Percentiles rank a stretch among this genome's conserved stretches.
phyloP scores from a whole-genome alignment of 2,888 invertebrate genomes.

The Hypena proboscidalis region DNA sequence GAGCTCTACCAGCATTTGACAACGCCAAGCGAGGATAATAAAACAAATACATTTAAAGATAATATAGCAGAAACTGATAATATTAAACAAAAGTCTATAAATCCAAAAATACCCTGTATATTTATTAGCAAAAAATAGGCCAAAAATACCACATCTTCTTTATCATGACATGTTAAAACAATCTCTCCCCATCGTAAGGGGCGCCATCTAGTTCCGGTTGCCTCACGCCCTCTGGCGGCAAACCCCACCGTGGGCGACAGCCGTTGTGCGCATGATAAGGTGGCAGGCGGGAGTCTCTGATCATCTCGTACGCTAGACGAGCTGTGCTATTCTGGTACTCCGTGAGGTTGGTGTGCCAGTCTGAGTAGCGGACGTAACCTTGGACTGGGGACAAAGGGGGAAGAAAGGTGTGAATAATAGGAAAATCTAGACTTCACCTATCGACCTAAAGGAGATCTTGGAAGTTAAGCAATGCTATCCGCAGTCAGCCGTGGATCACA shows the following conservation, averaged over 20 bases:
- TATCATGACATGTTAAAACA: conserved; percentile 49
- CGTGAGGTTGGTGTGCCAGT: conserved; percentile 67
- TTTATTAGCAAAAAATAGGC: conserved; percentile 1
- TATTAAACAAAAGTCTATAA: no score
- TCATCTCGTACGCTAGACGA: conserved; percentile 72
- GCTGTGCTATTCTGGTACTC: conserved; percentile 73
- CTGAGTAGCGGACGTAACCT: conserved; percentile 66
- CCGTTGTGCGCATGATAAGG: conserved; percentile 69
- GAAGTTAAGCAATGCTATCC: no score
- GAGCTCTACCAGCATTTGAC: no score
- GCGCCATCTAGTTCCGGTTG: conserved; percentile 71
- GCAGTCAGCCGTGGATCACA: no score
- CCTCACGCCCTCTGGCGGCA: conserved; percentile 68
- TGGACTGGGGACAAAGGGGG: conserved; percentile 50
- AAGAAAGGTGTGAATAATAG: no score
- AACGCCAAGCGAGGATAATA: no score
- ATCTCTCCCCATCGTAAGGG: conserved; percentile 71
- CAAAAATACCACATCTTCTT: neutral
- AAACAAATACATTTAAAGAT: no score
- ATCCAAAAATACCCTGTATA: no score
- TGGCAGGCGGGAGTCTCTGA: conserved; percentile 69
- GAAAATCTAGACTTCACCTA: no score
- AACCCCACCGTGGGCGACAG: conserved; percentile 67
- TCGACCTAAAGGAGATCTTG: no score
- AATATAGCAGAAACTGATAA: no score